A percentile compares a stretch with the other conserved stretches of the same genome.
Conservation (phyloP, 2,113 vertebrate species). For the Plestiodon gilberti region DNA sequence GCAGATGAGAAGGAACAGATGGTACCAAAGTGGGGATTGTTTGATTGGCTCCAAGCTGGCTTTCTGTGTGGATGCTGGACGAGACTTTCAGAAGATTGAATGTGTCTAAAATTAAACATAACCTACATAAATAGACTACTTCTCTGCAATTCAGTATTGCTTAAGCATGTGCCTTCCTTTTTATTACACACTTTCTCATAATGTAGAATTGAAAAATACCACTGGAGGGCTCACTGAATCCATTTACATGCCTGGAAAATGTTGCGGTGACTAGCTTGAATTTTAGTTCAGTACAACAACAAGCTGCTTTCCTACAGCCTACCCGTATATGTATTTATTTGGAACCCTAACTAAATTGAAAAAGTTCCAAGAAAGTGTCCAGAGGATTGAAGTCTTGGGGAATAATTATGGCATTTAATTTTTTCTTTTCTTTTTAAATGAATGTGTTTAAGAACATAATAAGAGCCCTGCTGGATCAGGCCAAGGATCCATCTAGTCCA, state of each 20-base stretch:
- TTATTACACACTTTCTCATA: not conserved
- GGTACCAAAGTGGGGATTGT: conserved; percentile 7
- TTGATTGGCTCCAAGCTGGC: not conserved
- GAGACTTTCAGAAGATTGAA: not conserved
- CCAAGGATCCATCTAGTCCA: no score
- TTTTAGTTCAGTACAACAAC: not conserved
- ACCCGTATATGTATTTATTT: not conserved
- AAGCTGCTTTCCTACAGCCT: not conserved
- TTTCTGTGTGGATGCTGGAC: not conserved
- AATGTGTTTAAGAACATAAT: not conserved
- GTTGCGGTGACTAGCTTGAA: not conserved
- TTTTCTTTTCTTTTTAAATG: not conserved
- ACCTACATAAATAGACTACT: not conserved
- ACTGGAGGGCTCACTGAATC: conserved; percentile 54
- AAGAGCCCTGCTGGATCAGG: no score
- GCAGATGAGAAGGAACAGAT: not conserved
- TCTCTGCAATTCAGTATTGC: not conserved
- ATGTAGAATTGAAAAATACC: conserved; percentile 38
- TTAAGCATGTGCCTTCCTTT: not conserved
- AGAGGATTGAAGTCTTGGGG: not conserved
- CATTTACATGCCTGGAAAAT: not conserved
- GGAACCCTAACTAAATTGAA: not conserved
- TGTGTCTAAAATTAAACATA: not conserved
- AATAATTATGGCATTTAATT: not conserved
- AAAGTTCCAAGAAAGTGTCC: not conserved